A percentile compares a stretch with the other conserved stretches of the same genome.
Conservation (phyloP, 1,140 invertebrate genomes). For the Panagrolaimus sp. region DNA sequence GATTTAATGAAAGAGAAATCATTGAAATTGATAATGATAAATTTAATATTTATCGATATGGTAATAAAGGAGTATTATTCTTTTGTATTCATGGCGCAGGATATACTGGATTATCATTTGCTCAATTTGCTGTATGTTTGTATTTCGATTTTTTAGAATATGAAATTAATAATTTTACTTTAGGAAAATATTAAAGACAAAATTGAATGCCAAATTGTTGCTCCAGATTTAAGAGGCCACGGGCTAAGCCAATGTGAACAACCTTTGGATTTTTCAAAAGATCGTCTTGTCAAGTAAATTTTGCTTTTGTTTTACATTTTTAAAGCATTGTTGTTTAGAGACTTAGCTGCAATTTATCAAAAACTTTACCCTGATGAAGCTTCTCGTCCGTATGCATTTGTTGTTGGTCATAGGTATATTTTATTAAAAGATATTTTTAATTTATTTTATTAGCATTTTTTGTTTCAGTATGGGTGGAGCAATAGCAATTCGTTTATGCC, state of each 20-base stretch:
- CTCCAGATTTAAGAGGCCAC: slow-evolving; percentile 55
- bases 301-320: slow-evolving; percentile 8
- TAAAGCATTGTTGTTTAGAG: slow-evolving; percentile 26
- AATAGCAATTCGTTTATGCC: slow-evolving; percentile 44
- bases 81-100: slow-evolving; percentile 54
- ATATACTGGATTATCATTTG: slow-evolving; percentile 56
- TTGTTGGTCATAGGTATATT: slow-evolving; percentile 46
- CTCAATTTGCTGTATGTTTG: slow-evolving; percentile 41
- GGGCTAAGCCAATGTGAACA: slow-evolving; percentile 40
- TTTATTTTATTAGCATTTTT: neutral
- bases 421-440: slow-evolving; percentile 9
- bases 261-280: slow-evolving; percentile 43
- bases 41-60: slow-evolving; percentile 56
- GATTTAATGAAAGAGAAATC: slow-evolving; percentile 42
- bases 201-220: slow-evolving; percentile 52
- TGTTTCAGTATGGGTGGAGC: slow-evolving; percentile 55
- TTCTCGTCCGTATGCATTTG: slow-evolving; percentile 26
- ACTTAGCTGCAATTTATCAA: slow-evolving; percentile 39
- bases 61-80: slow-evolving; percentile 49
- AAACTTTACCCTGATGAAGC: slow-evolving; percentile 24
- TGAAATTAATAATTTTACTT: slow-evolving; percentile 18
- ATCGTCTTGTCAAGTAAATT: neutral
- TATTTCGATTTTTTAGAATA: slow-evolving; percentile 7
- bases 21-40: slow-evolving; percentile 38
- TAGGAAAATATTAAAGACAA: slow-evolving; percentile 42